Evolutionary conservation across 2,797 vertebrate genomes (phyloP), one percentile per base, ranked within the genome.

Genomic region (Anas acuta): DNA sequence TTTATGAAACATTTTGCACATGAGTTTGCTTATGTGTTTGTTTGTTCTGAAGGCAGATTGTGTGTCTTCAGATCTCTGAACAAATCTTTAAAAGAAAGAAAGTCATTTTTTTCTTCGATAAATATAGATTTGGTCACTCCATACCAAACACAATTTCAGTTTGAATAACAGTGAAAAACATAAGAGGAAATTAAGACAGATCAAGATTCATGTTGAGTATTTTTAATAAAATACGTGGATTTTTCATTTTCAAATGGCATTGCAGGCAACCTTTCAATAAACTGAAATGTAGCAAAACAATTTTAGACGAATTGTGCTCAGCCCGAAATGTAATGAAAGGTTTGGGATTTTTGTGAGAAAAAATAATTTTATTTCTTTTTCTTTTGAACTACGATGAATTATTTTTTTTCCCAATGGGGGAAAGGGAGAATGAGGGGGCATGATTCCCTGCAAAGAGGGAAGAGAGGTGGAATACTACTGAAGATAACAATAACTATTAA

Each of bases 41-140:
- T 30, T 82, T 58, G 33, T 76, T 73, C 67, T 93, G 64, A 90
- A 82, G 26, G 8, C 85, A 93, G 71, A 70, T 60, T 77, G 15
- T 22, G 3, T 14, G 6, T 45, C 21, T 91, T 90, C 21, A 79
- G 60, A 79, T 78, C 8, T 88, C 49, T 76, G 23, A 87, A 67
- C 10, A 84, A 16, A 76, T 64, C 47, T 51, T 90, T 70, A 53
- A 74, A 64, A 77, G 13, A 56, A 70, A 77, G 19, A 2, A 49
- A 51, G 9, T 5, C 2, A 26, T 33, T 74, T 87, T 89, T 80
- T 82, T 35, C 8, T 71, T 37, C 79, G 73, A 74, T 71, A 74
- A 83, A 61, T 60, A 54, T 10, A 74, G 3, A 3, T 33, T 87
- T 60, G n/a, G 54, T 45, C 8, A 14, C 6, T 69, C 10, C 16